Conservation (phyloP, 2,888 invertebrate genomes). For the Sthenelais limicola region DNA sequence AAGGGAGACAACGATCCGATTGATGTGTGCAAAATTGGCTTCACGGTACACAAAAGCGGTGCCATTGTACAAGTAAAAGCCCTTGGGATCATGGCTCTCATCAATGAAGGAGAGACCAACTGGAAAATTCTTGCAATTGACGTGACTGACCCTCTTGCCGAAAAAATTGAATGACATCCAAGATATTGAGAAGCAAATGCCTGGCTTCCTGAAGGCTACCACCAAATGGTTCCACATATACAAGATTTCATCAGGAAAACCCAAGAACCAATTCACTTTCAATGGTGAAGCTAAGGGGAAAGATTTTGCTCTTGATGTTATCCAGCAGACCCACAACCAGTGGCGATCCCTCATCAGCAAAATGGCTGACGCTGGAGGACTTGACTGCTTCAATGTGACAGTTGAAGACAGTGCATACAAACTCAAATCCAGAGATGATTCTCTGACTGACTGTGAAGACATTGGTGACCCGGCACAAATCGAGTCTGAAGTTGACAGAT, state of each 20-base stretch:
- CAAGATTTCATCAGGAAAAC: constrained; percentile 97
- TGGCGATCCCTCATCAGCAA: too few species aligned
- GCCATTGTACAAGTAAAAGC: constrained; percentile 90
- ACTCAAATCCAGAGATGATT: too few species aligned
- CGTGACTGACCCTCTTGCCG: constrained; percentile 90
- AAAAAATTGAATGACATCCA: constrained; percentile 83
- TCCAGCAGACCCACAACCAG: too few species aligned
- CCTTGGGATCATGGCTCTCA: constrained; percentile 92
- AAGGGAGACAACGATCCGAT: constrained; percentile 99
- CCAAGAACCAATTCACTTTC: constrained; percentile 97
- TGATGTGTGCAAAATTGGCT: constrained; percentile 97
- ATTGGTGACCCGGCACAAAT: too few species aligned
- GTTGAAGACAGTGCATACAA: too few species aligned
- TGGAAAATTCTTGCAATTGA: constrained; percentile 98
- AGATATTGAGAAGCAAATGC: constrained; percentile 93
- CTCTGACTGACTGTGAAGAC: too few species aligned
- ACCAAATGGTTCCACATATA: constrained; percentile 99
- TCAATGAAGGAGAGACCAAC: constrained; percentile 99
- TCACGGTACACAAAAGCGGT: constrained; percentile 80
- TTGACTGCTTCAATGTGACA: too few species aligned
- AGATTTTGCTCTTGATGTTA: too few species aligned
- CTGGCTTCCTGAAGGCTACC: constrained; percentile 93
- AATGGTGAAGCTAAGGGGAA: constrained; percentile 93
- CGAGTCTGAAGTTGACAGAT: constrained; percentile 51
- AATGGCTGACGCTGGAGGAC: too few species aligned